Conservation (phyloP, 37 sponge, comb jelly and placozoan species). For the Oopsacas minuta region DNA sequence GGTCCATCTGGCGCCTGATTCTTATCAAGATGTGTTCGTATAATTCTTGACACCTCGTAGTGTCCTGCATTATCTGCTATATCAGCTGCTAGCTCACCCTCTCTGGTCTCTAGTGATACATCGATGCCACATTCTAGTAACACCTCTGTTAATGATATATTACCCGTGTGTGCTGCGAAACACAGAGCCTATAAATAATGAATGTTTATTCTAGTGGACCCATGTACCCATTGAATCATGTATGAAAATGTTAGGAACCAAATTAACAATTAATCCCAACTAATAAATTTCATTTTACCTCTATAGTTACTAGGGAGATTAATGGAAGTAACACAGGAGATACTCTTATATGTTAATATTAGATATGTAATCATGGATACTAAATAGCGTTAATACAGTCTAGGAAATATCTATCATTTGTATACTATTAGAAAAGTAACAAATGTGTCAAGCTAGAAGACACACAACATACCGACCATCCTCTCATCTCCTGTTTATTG, state of each 20-base stretch:
- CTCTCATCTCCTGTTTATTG: conserved; percentile 48
- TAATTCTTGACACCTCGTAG: neutral
- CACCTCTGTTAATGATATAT: neutral
- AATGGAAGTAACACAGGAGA: too few species aligned
- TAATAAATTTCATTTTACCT: too few species aligned
- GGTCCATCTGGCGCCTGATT: neutral
- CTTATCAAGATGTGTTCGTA: neutral
- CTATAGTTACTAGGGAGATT: too few species aligned
- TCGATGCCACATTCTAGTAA: conserved; percentile 24
- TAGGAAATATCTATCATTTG: too few species aligned
- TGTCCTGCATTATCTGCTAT: conserved; percentile 23
- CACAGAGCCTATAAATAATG: conserved; percentile 21
- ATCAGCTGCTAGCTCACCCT: conserved; percentile 31
- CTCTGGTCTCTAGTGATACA: neutral
- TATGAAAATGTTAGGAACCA: too few species aligned
- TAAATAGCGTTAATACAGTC: too few species aligned
- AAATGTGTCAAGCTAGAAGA: too few species aligned
- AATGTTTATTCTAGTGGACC: neutral
- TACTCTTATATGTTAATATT: too few species aligned
- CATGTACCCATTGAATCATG: neutral
- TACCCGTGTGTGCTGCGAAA: conserved; percentile 32
- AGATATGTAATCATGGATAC: too few species aligned
- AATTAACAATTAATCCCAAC: too few species aligned
- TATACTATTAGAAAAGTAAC: too few species aligned
- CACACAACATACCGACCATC: conserved; percentile 50